Base-by-base conservation (phyloP, 2,888 invertebrate genomes). In the Zygothrica quintamaculata region DNA sequence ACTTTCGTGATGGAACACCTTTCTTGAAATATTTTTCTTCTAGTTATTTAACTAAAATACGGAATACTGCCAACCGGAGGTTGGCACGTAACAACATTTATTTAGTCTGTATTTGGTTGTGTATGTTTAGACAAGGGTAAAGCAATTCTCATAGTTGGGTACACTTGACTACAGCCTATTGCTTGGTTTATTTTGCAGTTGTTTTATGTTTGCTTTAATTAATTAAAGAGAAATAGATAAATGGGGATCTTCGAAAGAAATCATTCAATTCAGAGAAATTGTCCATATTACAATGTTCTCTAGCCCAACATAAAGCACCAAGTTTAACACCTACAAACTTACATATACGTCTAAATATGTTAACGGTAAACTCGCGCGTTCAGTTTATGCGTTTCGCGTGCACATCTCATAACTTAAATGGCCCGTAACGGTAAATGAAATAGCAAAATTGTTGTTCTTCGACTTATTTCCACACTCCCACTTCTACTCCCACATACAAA, bases 371-470 rank as follows among this genome's bases (percentile, higher is more conserved):
- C 71, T 88, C 75, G 82, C 75, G 82, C 82, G 79, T 79, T 77
- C 77, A 72, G 74, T 88, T 89, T 84, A 89, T 85, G 80, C 72
- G 74, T 78, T 88, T 74, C 65, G 80, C 81, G 85, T 75, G 84
- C 87, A 74, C 77, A 88, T 84, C 88, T 79, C 77, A 56, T 70
- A 74, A 77, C 72, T 65, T 80, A 89, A 89, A 89, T 89, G 89
- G 85, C 73, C 82, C 89, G 86, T 77, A 84, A 77, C 89, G 87
- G 71, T 72, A 77, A 82, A 81, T 78, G 80, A 77, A 82, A 77
- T 60, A 77, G 73, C 64, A 59, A 81, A 78, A 70, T 79, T 74
- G 64, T 60, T 59, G 52, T 59, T 70, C 48, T 58, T 64, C 62
- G 51, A 37, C 65, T 57, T 65, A 65, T 51, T 67, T 33, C 18